Evolutionary conservation across 2,797 vertebrate species (phyloP).

Genomic region (Gouania willdenowi): DNA sequence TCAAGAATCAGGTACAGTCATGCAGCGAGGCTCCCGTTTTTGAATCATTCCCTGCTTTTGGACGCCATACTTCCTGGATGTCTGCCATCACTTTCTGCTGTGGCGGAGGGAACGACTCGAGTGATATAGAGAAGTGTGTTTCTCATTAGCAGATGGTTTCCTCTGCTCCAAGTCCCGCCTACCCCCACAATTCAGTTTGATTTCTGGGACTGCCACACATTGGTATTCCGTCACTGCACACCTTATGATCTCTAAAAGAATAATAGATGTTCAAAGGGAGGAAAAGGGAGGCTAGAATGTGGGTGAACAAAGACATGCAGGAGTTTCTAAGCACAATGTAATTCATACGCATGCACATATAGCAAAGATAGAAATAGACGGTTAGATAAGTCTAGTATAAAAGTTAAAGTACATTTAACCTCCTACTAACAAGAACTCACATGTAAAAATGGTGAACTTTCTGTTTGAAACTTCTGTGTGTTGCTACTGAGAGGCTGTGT

Average conservation of each 20-base stretch:
- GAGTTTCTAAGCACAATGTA: neutral
- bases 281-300: constrained; percentile 7
- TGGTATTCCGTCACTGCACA: constrained; percentile 48
- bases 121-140: constrained; percentile 67
- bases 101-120: constrained; percentile 44
- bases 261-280: constrained; percentile 26
- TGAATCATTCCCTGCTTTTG: constrained; percentile 49
- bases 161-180: constrained; percentile 41
- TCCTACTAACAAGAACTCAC: too few relatives aligned
- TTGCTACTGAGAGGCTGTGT: too few relatives aligned
- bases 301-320: constrained; percentile 14
- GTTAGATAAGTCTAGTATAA: constrained; percentile 10
- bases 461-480: too few relatives aligned
- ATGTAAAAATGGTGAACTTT: too few relatives aligned
- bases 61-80: constrained; percentile 42
- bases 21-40: constrained; percentile 44
- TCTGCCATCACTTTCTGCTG: constrained; percentile 36
- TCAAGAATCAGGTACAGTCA: constrained; percentile 29
- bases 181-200: constrained; percentile 36
- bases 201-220: constrained; percentile 43
- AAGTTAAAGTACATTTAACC: neutral
- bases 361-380: constrained; percentile 1
- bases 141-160: constrained; percentile 69
- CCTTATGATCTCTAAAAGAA: constrained; percentile 30
- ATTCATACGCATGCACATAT: constrained; percentile 7